Conservation (phyloP, 1,140 invertebrate genomes). For the Vollenhovia emeryi region DNA sequence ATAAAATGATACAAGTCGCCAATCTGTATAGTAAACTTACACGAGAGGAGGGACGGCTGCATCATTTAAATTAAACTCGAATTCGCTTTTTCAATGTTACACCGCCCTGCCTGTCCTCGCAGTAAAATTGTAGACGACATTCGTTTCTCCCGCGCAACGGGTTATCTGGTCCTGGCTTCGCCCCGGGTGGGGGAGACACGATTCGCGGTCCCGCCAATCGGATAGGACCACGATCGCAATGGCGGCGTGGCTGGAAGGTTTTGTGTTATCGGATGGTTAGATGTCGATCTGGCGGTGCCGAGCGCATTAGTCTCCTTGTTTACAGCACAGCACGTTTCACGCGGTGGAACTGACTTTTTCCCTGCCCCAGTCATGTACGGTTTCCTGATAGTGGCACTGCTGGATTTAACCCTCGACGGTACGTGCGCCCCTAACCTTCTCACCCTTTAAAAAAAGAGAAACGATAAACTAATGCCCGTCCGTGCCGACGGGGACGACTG, state of each 20-base stretch:
- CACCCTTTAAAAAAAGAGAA: not conserved
- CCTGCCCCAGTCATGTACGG: constrained; percentile 79
- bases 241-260: constrained; percentile 80
- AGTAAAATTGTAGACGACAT: no score
- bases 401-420: constrained; percentile 82
- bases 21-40: no score
- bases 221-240: constrained; percentile 83
- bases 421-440: constrained; percentile 77
- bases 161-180: no score
- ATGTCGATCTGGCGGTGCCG: constrained; percentile 68
- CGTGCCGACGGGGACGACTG: not conserved
- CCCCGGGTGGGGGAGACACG: not conserved
- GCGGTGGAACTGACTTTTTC: constrained; percentile 65
- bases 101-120: no score
- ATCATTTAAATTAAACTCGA: no score
- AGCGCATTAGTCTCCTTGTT: constrained; percentile 69
- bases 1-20: no score
- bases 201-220: constrained; percentile 80
- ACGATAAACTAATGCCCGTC: not conserved
- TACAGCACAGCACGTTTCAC: constrained; percentile 60
- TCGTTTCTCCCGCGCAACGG: not conserved
- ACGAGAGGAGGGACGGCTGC: no score
- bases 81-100: no score
- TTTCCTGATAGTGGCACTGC: constrained; percentile 77
- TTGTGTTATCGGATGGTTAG: constrained; percentile 79